Evolutionary conservation across 2,113 vertebrate species (phyloP).

Genomic region (Calyptomena viridis): DNA sequence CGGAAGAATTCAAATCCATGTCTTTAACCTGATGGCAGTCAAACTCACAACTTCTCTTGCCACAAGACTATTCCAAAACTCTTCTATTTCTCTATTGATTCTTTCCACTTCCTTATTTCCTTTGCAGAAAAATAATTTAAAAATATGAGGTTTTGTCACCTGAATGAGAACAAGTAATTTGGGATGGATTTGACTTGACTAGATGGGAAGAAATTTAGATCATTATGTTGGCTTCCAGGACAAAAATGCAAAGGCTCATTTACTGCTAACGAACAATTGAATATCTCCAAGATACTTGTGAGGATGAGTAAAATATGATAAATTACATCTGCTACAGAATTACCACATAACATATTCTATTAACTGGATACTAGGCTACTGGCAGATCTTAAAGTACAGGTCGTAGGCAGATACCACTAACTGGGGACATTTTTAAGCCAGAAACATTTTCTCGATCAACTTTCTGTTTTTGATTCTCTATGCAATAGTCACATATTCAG

Average conservation of each 20-base stretch:
- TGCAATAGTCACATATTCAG: background rate
- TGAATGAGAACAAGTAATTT: background rate
- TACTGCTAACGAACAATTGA: background rate
- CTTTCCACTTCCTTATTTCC: background rate
- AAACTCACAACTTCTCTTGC: background rate
- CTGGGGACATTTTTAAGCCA: background rate
- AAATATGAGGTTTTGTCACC: background rate
- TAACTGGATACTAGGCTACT: background rate
- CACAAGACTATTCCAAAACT: background rate
- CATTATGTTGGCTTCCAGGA: background rate
- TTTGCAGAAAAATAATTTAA: background rate
- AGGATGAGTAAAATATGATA: background rate
- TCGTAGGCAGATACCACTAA: background rate
- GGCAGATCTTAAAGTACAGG: background rate
- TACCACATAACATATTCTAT: background rate
- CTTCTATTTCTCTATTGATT: background rate
- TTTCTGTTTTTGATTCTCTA: background rate
- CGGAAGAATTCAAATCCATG: background rate
- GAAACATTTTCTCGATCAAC: background rate
- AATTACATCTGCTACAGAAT: background rate
- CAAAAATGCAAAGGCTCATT: background rate
- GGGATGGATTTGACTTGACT: background rate
- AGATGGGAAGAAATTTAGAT: background rate
- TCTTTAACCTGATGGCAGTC: background rate
- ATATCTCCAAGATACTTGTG: background rate